Evolutionary conservation across 2,888 invertebrate species (phyloP).

Genomic region (Lycaena phlaeas): DNA sequence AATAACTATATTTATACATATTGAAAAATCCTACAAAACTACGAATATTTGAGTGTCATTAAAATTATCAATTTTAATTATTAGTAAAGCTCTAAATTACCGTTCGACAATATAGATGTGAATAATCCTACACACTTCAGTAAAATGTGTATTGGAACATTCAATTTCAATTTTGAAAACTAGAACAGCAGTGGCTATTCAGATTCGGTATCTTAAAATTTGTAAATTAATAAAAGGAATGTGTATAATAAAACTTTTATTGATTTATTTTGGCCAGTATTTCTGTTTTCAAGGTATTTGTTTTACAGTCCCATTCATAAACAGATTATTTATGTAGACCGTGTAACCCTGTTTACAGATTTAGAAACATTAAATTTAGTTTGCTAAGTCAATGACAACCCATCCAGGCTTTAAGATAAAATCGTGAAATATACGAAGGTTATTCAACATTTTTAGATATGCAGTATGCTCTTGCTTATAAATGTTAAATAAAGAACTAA

Average conservation of each 20-base stretch:
- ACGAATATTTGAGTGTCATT: too few species aligned
- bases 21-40: too few species aligned
- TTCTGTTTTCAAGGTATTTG: conserved; percentile 6
- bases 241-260: conserved; percentile 4
- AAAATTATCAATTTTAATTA: too few species aligned
- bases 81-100: too few species aligned
- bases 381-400: conserved; percentile 23
- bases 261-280: conserved; percentile 5
- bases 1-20: too few species aligned
- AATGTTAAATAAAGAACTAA: too few species aligned
- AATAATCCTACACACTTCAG: too few species aligned
- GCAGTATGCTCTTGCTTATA: background rate
- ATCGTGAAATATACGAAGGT: conserved; percentile 31
- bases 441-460: background rate
- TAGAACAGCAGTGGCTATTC: background rate
- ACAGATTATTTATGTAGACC: conserved; percentile 12
- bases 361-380: conserved; percentile 21
- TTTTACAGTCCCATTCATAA: conserved; percentile 16
- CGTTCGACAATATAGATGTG: too few species aligned
- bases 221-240: background rate
- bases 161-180: background rate
- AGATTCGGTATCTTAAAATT: background rate
- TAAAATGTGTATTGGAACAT: too few species aligned
- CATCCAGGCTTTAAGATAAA: conserved; percentile 23
- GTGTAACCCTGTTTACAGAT: conserved; percentile 13